Base-by-base conservation (phyloP, 2,113 vertebrate genomes). In the Anhinga rufa region DNA sequence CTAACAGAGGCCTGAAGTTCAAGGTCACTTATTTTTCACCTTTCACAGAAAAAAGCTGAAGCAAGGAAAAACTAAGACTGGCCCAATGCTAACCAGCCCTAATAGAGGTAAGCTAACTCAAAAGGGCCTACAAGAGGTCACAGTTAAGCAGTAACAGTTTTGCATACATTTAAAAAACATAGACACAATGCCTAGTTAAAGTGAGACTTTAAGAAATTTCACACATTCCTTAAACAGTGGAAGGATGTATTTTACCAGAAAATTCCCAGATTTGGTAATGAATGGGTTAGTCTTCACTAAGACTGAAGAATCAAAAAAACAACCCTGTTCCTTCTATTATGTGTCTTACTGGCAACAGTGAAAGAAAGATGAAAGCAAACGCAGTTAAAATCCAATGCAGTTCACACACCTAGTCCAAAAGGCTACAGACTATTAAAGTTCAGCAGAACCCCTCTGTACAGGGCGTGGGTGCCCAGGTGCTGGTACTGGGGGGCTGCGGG, bases 401-500 rank as follows among this genome's bases (percentile, higher is more conserved):
- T 49, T 55, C 32, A 40, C 21, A 10, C 13, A 32, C 26, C 42
- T 36, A 29, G 19, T 29, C 29, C 72, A 51, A 74, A 78, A 88
- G 31, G 28, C 28, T 22, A 31, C 14, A 32, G 29, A 64, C 14
- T 29, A 22, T 32, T 46, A 32, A n/a, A 7, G 14, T 71, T 66
- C 26, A 71, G 21, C 29, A 21, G 55, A 60, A 60, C 2, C 6
- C 9, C 34, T 3, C 44, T 7, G 19, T 31, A 12, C 4, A 1
- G 17, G 12, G 14, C 6, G 17, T 1, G 1, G 14, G 17, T 28
- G 24, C 25, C 14, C 31, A 20, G n/a, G n/a, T 0, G 1, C 42
- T 8, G 19, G 24, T 5, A 9, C 0, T 3, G 13, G 4, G 24
- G 19, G 25, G 29, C 40, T 62, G 38, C 5, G 7, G 20, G 29